Conservation (phyloP, 64 coral and sea anemone genomes). For the Pachyseris speciosa region DNA sequence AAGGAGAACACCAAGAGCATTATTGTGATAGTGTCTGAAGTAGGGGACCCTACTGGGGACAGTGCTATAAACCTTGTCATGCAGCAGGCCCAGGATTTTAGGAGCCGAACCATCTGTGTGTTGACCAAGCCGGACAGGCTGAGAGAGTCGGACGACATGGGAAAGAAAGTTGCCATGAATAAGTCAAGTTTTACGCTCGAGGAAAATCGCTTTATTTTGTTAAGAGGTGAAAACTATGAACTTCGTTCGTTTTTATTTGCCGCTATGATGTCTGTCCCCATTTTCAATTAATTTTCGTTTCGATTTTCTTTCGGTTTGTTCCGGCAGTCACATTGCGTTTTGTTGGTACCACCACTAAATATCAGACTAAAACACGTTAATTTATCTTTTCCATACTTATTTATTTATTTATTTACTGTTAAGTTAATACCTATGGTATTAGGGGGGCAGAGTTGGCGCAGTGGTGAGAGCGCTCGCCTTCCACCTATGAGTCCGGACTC, state of each 20-base stretch:
- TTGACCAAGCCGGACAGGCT: constrained; percentile 86
- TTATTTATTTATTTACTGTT: no score
- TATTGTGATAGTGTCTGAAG: constrained; percentile 89
- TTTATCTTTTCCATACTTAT: no score
- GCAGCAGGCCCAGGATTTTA: constrained; percentile 65
- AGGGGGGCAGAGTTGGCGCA: no score
- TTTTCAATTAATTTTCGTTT: no score
- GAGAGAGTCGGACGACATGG: constrained; percentile 76
- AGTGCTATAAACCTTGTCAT: constrained; percentile 89
- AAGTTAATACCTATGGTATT: no score
- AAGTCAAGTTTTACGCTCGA: constrained; percentile 83
- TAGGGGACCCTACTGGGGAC: constrained; percentile 88
- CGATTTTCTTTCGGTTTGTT: no score
- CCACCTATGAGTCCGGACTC: no score
- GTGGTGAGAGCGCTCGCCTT: no score
- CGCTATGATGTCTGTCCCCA: no score
- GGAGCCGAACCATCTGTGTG: constrained; percentile 64
- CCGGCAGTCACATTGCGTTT: no score
- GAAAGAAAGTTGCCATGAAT: constrained; percentile 71
- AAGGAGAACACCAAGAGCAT: constrained; percentile 84
- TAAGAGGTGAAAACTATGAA: constrained; percentile 38
- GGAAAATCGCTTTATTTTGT: constrained; percentile 79
- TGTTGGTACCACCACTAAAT: no score
- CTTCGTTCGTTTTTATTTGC: background rate
- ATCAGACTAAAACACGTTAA: no score